phyloP scores from a whole-genome alignment of 1,140 invertebrate genomes.

The Ips nitidus region DNA sequence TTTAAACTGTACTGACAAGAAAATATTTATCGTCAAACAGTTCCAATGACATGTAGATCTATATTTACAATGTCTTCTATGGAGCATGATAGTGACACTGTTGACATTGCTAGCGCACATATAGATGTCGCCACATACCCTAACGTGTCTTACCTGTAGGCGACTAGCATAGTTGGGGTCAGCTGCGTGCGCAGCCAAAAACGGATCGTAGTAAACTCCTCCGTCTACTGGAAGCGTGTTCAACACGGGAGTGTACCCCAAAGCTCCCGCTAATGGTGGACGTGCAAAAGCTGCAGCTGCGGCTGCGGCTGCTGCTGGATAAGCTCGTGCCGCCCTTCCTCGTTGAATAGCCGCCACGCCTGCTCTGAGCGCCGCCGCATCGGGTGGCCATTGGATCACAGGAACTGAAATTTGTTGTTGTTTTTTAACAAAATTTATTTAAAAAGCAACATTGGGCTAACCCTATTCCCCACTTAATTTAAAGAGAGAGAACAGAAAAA shows the following conservation, averaged over 20 bases:
- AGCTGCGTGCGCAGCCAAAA: constrained; percentile 83
- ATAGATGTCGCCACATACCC: no score
- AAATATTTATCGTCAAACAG: no score
- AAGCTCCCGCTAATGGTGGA: constrained; percentile 66
- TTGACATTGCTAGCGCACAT: no score
- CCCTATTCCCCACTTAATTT: no score
- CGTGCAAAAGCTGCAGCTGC: constrained; percentile 71
- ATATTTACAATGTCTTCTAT: no score
- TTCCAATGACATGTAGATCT: no score
- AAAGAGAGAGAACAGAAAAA: neutral
- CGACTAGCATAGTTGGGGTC: constrained; percentile 81
- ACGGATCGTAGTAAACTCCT: constrained; percentile 95
- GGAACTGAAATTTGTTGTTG: constrained; percentile 56
- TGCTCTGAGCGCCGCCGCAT: constrained; percentile 63
- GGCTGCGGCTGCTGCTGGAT: constrained; percentile 71
- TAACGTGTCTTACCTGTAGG: constrained; percentile 69
- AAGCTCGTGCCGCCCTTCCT: constrained; percentile 66
- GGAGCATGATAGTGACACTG: no score
- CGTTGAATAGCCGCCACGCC: constrained; percentile 71
- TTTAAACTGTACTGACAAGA: no score
- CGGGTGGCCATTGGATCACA: constrained; percentile 85
- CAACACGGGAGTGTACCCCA: constrained; percentile 70
- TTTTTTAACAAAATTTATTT: constrained; percentile 36
- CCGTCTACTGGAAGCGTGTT: constrained; percentile 51
- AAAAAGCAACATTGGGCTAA: no score